These are phyloP conservation scores for Chloroceryle aenea DNA, from an alignment of 2,113 vertebrate genomes.

Conservation along the genomic window DNA sequence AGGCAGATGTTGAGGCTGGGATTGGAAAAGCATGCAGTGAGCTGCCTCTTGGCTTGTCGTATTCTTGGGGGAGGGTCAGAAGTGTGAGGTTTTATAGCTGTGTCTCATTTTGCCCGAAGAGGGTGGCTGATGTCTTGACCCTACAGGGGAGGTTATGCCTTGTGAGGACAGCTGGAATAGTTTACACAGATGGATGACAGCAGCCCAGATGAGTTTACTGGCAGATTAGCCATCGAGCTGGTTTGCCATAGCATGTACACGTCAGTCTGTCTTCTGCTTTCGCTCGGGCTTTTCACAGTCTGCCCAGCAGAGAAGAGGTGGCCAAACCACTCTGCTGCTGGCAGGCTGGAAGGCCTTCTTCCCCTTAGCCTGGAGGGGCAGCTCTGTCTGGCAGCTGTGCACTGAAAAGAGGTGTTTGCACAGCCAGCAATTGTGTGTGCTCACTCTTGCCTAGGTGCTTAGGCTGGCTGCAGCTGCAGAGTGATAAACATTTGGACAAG, in stretches of 20 bases:
- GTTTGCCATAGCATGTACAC: neutral
- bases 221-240: neutral
- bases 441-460: neutral
- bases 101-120: neutral
- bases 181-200: neutral
- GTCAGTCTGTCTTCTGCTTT: neutral
- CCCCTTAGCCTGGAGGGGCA: rapidly evolving
- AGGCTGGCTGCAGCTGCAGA: neutral
- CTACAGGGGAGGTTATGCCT: neutral
- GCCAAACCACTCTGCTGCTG: neutral
- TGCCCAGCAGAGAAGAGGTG: neutral
- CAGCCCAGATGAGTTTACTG: neutral
- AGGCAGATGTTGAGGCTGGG: neutral
- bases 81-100: neutral
- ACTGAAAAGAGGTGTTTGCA: neutral
- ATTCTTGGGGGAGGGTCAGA: neutral
- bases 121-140: neutral
- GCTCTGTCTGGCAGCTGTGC: neutral
- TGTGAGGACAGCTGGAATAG: neutral
- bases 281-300: neutral
- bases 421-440: neutral
- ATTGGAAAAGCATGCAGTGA: neutral
- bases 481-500: neutral
- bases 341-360: neutral
- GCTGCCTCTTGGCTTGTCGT: neutral